A percentile compares a stretch with the other conserved stretches of the same genome.
phyloP scores from a whole-genome alignment of 2,888 invertebrate species.

The Amphimallon solstitiale region DNA sequence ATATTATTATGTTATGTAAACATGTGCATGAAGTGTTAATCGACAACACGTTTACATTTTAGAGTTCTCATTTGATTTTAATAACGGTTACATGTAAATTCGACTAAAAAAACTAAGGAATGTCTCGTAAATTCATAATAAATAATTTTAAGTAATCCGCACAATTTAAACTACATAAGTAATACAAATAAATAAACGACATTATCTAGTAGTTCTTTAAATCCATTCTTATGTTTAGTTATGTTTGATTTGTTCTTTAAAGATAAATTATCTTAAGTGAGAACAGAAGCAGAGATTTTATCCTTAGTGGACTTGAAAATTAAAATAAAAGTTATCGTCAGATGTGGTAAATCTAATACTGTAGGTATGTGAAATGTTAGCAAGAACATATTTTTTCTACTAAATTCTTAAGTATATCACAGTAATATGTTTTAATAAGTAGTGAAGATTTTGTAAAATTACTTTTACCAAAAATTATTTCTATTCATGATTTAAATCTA shows the following conservation, averaged over 20 bases:
- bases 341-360: conserved; percentile 31
- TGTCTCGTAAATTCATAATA: conserved; percentile 15
- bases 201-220: neutral
- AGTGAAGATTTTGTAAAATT: conserved; percentile 2
- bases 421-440: conserved; percentile 19
- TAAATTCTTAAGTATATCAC: conserved; percentile 15
- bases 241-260: neutral
- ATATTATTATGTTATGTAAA: neutral
- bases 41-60: neutral
- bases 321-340: conserved; percentile 28
- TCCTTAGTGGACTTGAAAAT: conserved; percentile 4
- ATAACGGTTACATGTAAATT: conserved; percentile 16
- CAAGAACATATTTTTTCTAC: neutral
- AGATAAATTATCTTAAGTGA: conserved; percentile 14
- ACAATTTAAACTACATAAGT: conserved; percentile 4
- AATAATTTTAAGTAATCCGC: conserved; percentile 31
- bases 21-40: neutral
- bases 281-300: conserved; percentile 29
- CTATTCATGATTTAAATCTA: too few relatives aligned
- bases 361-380: neutral
- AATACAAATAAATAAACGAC: neutral
- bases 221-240: conserved; percentile 11
- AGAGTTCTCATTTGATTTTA: neutral
- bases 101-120: conserved; percentile 17
- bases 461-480: neutral